phyloP scores from a whole-genome alignment of 2,797 vertebrate genomes.

The Hydrocynus forskahlii region DNA sequence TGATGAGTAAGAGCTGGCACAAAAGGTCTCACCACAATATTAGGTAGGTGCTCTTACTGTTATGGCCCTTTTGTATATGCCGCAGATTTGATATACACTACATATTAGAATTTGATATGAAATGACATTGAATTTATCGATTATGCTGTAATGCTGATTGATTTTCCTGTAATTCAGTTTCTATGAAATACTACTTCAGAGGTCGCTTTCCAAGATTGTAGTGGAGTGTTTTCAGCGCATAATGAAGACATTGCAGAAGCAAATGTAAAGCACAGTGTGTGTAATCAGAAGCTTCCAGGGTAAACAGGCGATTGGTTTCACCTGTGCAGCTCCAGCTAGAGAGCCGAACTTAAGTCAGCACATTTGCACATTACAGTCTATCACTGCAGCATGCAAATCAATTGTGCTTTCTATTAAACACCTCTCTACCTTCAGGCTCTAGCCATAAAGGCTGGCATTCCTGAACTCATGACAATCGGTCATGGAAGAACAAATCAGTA shows the following conservation, averaged over 20 bases:
- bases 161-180: no score
- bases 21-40: no score
- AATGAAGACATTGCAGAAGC: slow-evolving; percentile 9
- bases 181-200: no score
- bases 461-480: slow-evolving; percentile 1
- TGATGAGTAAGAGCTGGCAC: no score
- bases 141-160: no score
- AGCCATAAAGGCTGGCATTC: slow-evolving; percentile 26
- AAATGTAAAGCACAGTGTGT: slow-evolving; percentile 14
- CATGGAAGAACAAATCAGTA: slow-evolving; percentile 24
- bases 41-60: no score
- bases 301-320: slow-evolving; percentile 23
- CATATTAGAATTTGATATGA: no score
- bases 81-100: no score
- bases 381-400: slow-evolving; percentile 38
- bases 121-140: no score
- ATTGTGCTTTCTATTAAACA: slow-evolving; percentile 24
- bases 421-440: slow-evolving; percentile 4
- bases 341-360: slow-evolving; percentile 21
- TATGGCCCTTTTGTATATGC: no score
- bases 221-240: neutral
- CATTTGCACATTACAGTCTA: slow-evolving; percentile 23
- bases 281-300: slow-evolving; percentile 30
- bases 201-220: neutral
- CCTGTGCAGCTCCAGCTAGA: slow-evolving; percentile 17